Evolutionary conservation across 2,113 vertebrate genomes (phyloP).

Genomic region (Cairina moschata): DNA sequence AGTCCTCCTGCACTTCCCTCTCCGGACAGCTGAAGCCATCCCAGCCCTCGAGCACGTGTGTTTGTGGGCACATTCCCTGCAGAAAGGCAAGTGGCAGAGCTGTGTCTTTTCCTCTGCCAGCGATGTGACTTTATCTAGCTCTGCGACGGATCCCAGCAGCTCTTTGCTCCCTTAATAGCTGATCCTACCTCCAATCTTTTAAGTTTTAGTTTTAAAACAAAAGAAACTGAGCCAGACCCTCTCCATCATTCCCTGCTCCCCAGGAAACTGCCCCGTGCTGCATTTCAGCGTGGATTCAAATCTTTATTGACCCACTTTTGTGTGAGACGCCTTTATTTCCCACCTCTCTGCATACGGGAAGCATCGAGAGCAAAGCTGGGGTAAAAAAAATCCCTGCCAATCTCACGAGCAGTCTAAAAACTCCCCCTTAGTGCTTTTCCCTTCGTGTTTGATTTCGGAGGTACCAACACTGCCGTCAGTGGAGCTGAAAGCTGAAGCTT

Average conservation of each 20-base stretch:
- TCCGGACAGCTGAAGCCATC: neutral
- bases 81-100: neutral
- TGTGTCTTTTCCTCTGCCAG: neutral
- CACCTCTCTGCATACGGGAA: neutral
- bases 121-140: neutral
- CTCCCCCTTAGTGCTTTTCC: neutral
- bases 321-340: neutral
- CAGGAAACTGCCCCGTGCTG: neutral
- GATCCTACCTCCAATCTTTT: neutral
- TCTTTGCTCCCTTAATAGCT: neutral
- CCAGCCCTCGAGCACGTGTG: neutral
- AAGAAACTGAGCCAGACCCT: neutral
- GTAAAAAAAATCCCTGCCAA: neutral
- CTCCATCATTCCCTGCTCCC: neutral
- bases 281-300: neutral
- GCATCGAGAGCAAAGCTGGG: neutral
- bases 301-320: neutral
- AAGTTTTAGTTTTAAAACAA: neutral
- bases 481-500: neutral
- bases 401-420: neutral
- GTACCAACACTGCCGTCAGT: neutral
- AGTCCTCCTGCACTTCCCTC: neutral
- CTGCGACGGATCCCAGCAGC: neutral
- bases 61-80: neutral
- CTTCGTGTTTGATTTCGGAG: neutral